Evolutionary conservation across 2,797 vertebrate genomes (phyloP), one percentile per base, ranked within the genome.

Genomic region (Chrysocyon brachyurus): DNA sequence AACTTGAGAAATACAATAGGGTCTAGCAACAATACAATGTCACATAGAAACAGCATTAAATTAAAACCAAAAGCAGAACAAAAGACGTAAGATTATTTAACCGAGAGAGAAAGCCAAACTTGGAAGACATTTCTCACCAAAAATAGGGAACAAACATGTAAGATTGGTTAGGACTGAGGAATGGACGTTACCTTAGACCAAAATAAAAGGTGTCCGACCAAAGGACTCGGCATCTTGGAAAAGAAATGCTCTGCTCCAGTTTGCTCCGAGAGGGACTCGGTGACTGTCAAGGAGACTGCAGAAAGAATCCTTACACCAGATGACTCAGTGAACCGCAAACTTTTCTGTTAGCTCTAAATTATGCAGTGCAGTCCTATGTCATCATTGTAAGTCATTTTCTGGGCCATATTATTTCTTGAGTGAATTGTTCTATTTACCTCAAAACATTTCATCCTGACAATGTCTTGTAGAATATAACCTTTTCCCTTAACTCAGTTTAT

Each of bases 401-500:
- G 85, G 61, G 10, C 22, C 68, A 16, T 61, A 4, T 72, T 92
- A 89, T 95, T 95, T 87, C 84, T n/a, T 95, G 26, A 92, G n/a
- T 84, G 92, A 95, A 72, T 64, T 88, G 54, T 91, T 57, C 11
- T 14, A 9, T 73, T 64, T 91, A 88, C 10, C 84, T 95, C 70
- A 61, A 94, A 91, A 84, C 75, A 26, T 95, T 54, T 95, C 91
- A 85, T 63, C 16, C 70, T 19, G 2, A 3, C 61, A 12, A 0
- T 89, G 12, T 46, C n/a, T 70, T n/a, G 9, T 22, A 31, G 56
- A 87, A 95, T 78, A 68, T 11, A 87, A 1, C 72, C 77, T 91
- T 89, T 54, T 87, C 96, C 83, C 90, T 10, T 59, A 94, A 77
- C 87, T 88, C 40, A 87, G 12, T 85, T 82, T 75, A 59, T 33